Evolutionary conservation across 2,888 invertebrate genomes (phyloP).

Genomic region (Dusona sp.): DNA sequence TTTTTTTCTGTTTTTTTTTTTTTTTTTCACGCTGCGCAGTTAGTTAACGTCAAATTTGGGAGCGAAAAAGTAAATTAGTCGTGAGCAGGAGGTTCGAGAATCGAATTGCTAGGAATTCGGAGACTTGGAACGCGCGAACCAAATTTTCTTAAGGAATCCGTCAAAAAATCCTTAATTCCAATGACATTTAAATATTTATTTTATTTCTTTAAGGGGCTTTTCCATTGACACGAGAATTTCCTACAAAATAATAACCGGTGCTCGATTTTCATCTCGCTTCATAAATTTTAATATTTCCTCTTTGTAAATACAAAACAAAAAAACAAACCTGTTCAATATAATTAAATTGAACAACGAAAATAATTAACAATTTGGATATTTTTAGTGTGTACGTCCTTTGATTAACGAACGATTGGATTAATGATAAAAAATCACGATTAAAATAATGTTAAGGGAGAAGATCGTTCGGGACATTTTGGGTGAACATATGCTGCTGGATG

Average conservation of each 20-base stretch:
- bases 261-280: neutral
- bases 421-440: neutral
- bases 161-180: neutral
- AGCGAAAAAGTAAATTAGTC: neutral
- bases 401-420: neutral
- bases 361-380: neutral
- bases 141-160: neutral
- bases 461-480: conserved; percentile 24
- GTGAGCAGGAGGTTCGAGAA: neutral
- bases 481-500: conserved; percentile 31
- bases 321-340: neutral
- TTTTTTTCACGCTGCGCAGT: no score
- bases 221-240: neutral
- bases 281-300: neutral
- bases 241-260: neutral
- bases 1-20: no score
- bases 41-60: no score
- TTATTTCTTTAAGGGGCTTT: neutral
- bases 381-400: neutral
- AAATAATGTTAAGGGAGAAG: neutral
- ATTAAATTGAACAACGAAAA: neutral
- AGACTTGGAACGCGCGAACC: neutral
- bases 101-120: neutral
- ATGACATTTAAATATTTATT: neutral
- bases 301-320: neutral